Base-by-base conservation (phyloP, 2,797 vertebrate genomes). In the Masticophis lateralis region DNA sequence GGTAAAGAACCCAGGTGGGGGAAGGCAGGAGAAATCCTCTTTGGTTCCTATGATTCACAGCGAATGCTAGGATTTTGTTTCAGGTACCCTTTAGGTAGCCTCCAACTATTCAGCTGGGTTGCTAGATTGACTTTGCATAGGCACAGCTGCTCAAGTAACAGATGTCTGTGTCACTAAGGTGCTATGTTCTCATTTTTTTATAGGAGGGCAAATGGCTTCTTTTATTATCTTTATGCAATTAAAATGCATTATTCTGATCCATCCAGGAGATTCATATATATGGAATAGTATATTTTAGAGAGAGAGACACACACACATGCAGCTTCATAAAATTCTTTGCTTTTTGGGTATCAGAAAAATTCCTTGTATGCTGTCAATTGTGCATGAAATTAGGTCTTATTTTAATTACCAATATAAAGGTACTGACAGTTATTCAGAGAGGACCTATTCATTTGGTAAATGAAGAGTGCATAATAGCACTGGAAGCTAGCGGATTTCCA, bases 181-280 rank as follows among this genome's bases (percentile, higher is more conserved):
- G 95, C 97, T 97, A 97, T 98, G 97, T 98, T 98, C 97, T 97
- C 94, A 97, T 95, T 97, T 97, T 47, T 98, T 98, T 97, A 97
- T 98, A 97, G 91, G 95, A 94, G 92, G 93, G 94, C 95, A 97
- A 98, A 98, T 97, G 96, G 95, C 97, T 97, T 96, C 94, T 98
- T 97, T 98, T 97, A 98, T 97, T 98, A 96, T 97, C 95, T 98
- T 97, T 97, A 98, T 98, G 97, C 97, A 98, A 98, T 98, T 94
- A 96, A 97, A 97, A 97, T 95, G 96, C 91, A 94, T 96, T 96
- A 95, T 92, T 96, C 93, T 94, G 96, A 95, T 97, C 96, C 95
- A 97, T 97, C 97, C 97, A 98, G 95, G 90, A 94, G 96, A 95
- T 92, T 97, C 95, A 95, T 97, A 96, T 96, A 94, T 96, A 95